Evolutionary conservation across 2,797 vertebrate species (phyloP).

Genomic region (Molothrus ater): DNA sequence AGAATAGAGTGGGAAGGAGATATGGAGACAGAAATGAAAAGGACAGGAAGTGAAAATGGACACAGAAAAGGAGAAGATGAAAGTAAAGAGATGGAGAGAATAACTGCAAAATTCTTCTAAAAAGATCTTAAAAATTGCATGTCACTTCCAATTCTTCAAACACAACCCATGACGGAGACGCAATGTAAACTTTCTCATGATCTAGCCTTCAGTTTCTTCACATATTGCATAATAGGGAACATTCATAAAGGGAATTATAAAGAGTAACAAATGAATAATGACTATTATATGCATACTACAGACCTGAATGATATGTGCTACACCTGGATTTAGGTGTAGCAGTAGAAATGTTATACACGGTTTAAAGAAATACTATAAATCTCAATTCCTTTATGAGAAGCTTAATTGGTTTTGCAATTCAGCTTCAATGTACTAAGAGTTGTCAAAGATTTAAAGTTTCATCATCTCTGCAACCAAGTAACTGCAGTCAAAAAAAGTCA

Average conservation of each 20-base stretch:
- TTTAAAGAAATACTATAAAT: not conserved
- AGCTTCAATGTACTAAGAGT: not conserved
- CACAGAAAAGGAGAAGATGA: not conserved
- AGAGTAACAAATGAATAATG: not conserved
- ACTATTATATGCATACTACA: not conserved
- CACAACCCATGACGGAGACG: not conserved
- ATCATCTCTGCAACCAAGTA: not conserved
- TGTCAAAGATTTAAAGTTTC: not conserved
- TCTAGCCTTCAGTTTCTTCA: not conserved
- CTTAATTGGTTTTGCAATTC: not conserved
- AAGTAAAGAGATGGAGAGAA: not conserved
- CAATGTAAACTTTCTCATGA: constrained; percentile 4
- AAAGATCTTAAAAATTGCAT: not conserved
- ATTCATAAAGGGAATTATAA: constrained; percentile 18
- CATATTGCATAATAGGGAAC: not conserved
- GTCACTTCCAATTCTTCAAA: constrained; percentile 5
- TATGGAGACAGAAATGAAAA: not conserved
- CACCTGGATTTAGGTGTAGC: not conserved
- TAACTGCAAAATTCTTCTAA: not conserved
- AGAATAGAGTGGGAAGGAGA: not conserved
- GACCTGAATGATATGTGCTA: not conserved
- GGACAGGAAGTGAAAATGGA: not conserved
- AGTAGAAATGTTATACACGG: not conserved
- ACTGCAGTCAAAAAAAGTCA: not conserved
- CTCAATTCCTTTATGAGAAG: not conserved